Conservation (phyloP, 2,888 invertebrate species). For the Unio delphinus region DNA sequence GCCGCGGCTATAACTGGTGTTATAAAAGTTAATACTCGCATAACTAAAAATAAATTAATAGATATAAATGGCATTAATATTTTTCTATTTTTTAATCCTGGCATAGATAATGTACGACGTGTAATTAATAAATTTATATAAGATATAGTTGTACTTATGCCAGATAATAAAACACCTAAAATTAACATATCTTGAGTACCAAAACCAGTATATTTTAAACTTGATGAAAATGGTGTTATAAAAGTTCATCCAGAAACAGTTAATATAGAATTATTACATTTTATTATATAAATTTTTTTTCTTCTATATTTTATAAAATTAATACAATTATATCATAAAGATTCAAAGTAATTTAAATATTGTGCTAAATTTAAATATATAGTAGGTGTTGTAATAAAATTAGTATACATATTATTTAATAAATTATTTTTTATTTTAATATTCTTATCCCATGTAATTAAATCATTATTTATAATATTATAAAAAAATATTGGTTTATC, state of each 20-base stretch:
- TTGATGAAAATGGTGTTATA: not conserved
- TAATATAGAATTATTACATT: not conserved
- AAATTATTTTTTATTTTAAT: no score
- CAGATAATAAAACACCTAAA: not conserved
- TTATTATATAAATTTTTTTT: not conserved
- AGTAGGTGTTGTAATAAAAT: no score
- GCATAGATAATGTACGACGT: not conserved
- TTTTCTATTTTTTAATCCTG: not conserved
- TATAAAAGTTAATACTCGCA: not conserved
- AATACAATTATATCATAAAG: not conserved
- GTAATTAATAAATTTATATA: constrained; percentile 1
- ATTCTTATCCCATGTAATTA: no score
- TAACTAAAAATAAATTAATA: not conserved
- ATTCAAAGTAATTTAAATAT: not conserved
- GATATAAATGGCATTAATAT: not conserved
- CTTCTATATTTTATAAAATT: no score
- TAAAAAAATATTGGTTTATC: not conserved
- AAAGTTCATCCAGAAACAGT: not conserved
- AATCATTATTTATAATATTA: not conserved
- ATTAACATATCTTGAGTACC: constrained; percentile 1
- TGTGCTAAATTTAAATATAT: not conserved
- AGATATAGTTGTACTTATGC: not conserved
- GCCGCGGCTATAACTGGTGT: not conserved
- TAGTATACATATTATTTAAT: no score
- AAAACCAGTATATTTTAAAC: not conserved